These are phyloP conservation scores for Cancer borealis DNA, from an alignment of 2,888 invertebrate genomes.

Conservation along the genomic window DNA sequence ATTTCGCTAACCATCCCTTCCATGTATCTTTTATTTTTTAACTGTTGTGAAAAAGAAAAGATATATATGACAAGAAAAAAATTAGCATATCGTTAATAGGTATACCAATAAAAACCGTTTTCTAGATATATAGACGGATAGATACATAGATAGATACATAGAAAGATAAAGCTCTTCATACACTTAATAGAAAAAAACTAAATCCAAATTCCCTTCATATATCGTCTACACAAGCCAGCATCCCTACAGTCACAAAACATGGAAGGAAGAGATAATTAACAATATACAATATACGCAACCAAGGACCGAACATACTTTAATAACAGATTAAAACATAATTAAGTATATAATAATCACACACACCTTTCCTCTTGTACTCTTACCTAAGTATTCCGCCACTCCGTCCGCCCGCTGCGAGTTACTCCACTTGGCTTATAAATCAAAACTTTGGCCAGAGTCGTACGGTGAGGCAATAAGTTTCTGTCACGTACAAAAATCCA, in stretches of 20 bases:
- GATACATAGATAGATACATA: neutral
- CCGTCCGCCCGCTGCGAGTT: conserved; percentile 55
- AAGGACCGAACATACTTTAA: neutral
- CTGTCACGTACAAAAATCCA: conserved; percentile 71
- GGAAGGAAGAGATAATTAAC: neutral
- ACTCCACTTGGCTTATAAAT: conserved; percentile 50
- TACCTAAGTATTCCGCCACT: conserved; percentile 30
- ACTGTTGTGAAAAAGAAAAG: too few relatives aligned
- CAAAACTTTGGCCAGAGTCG: conserved; percentile 67
- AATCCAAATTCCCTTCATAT: too few relatives aligned
- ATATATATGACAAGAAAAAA: too few relatives aligned
- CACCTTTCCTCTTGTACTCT: neutral
- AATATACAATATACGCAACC: neutral
- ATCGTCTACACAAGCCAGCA: neutral
- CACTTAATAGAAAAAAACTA: too few relatives aligned
- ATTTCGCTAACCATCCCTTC: too few relatives aligned
- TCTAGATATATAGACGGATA: neutral
- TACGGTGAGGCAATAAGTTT: conserved; percentile 68
- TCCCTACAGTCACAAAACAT: neutral
- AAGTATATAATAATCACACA: neutral
- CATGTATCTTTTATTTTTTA: neutral
- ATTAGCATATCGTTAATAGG: too few relatives aligned
- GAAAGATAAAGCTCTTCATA: neutral
- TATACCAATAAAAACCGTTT: too few relatives aligned
- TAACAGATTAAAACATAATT: neutral